Conservation (phyloP, 2,888 invertebrate species). For the Heliconius hortense region DNA sequence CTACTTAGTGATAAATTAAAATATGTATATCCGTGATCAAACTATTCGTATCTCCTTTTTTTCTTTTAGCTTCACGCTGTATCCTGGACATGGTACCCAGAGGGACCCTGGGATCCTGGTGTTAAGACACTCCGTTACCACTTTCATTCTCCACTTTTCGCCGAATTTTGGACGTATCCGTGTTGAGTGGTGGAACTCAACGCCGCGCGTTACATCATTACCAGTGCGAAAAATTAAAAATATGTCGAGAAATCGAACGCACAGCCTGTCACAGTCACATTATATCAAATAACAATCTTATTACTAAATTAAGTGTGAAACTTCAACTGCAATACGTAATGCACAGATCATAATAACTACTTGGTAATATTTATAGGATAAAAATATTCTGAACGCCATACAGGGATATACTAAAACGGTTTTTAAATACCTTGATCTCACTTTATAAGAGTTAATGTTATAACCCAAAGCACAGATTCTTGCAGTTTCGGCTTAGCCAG, state of each 20-base stretch:
- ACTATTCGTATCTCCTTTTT: too few species aligned
- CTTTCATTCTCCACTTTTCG: too few species aligned
- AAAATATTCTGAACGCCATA: constrained; percentile 22
- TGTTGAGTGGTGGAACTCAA: too few species aligned
- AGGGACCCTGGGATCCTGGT: neutral
- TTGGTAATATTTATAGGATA: neutral
- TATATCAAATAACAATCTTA: neutral
- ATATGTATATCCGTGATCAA: neutral
- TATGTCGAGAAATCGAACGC: too few species aligned
- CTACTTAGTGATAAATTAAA: neutral
- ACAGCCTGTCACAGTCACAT: too few species aligned
- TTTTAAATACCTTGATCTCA: constrained; percentile 52
- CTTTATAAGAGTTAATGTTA: constrained; percentile 69
- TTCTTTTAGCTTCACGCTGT: neutral
- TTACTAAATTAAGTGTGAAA: neutral
- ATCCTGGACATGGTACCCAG: neutral
- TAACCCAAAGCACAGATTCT: constrained; percentile 52
- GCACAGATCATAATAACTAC: neutral
- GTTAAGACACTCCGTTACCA: neutral
- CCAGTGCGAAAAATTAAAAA: too few species aligned
- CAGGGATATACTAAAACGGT: constrained; percentile 34
- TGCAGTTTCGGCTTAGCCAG: constrained; percentile 48
- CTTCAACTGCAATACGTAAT: neutral
- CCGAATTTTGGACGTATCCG: too few species aligned
- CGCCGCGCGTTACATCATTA: too few species aligned